Evolutionary conservation across 1,140 invertebrate genomes (phyloP), one percentile per base, ranked within the genome.

Genomic region (Calliopsis andreniformis): DNA sequence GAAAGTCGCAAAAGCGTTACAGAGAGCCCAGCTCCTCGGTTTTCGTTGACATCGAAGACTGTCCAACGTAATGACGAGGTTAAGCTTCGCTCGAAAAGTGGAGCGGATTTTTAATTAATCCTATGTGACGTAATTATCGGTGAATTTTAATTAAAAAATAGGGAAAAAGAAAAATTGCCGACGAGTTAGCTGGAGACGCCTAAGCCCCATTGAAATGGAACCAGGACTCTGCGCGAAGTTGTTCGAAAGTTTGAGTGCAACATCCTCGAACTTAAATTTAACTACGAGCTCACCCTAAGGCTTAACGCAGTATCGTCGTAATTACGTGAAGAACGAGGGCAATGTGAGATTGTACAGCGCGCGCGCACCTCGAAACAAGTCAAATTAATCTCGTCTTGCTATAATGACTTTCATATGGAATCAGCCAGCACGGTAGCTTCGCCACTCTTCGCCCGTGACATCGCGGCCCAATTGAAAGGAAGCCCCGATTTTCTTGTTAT

Each of bases 271-370:
- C 82, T 84, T 80, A 79, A 70, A 76, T 84, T 83, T 77, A 84
- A 84, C 80, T 84, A 72, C 62, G 59, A 83, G 72, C 69, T 83
- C 80, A 59, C 80, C 72, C 67, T 23, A 59, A 80, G 82, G 81
- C 83, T 84, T 83, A 84, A 84, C 79, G 72, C 66, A 35, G 81
- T 82, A 79, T 56, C 81, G 68, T 80, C 68, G 77, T 84, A 84
- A 80, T 80, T 82, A 79, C 81, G 71, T 28, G 81, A 83, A 80
- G 82, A 80, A 83, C 62, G 61, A 64, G 55, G 53, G 53, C 62
- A 75, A 83, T 69, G 51, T 80, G 58, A 79, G 2, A 58, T 79
- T 53, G 67, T 43, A 68, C 59, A 64, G 75, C 63, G 77, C 69
- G 68, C 35, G 6, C 55, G 2, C 75, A n/a, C 49, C 56, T 61